Evolutionary conservation across 1,140 invertebrate genomes (phyloP).

Genomic region (Ditylenchus dipsaci): DNA sequence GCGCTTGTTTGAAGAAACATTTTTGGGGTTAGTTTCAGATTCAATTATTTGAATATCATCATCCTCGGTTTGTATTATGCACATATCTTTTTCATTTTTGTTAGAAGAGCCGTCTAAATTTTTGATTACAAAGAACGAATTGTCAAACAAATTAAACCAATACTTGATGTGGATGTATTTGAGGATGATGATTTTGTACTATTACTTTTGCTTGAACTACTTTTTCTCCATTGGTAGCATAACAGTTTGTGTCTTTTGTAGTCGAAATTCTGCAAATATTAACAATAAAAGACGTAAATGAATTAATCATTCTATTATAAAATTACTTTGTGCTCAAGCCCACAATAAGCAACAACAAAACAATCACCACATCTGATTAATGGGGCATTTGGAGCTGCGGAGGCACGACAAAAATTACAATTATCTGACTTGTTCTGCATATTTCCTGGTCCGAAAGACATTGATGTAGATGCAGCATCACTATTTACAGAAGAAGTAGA

Average conservation of each 20-base stretch:
- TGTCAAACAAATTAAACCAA: conserved; percentile 11
- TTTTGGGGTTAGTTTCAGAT: not conserved
- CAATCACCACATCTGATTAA: conserved; percentile 22
- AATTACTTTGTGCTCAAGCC: conserved; percentile 21
- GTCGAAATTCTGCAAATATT: conserved; percentile 31
- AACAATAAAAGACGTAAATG: too few species aligned
- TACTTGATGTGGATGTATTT: conserved; percentile 14
- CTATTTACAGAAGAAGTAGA: too few species aligned
- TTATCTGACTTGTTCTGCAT: not conserved
- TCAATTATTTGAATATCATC: conserved; percentile 36
- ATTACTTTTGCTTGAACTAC: not conserved
- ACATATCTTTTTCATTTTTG: not conserved
- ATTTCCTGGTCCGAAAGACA: not conserved
- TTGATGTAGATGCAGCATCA: not conserved
- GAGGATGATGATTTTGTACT: conserved; percentile 9
- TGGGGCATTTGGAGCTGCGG: not conserved
- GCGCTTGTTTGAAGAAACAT: conserved; percentile 1
- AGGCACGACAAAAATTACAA: conserved; percentile 6
- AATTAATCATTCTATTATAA: conserved; percentile 2
- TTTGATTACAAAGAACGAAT: not conserved
- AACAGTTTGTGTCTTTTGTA: conserved; percentile 28
- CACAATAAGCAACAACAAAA: conserved; percentile 17
- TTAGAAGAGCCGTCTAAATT: conserved; percentile 3
- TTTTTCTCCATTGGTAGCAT: conserved; percentile 5
- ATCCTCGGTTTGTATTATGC: conserved; percentile 23